These are phyloP conservation scores for Digitonthophagus gazella DNA, from an alignment of 2,888 invertebrate genomes.

Conservation along the genomic window DNA sequence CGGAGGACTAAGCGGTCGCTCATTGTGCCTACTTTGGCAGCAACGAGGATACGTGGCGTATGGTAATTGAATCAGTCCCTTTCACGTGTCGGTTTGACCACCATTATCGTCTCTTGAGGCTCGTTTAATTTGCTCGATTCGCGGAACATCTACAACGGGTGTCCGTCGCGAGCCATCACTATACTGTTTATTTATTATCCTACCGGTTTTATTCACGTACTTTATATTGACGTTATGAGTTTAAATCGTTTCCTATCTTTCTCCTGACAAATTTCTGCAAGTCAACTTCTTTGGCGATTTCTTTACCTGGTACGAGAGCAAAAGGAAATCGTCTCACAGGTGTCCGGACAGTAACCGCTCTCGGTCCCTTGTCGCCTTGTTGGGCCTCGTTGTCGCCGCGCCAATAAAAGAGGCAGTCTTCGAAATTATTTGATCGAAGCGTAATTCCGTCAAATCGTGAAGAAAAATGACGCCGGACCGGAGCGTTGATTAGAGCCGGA, in stretches of 20 bases:
- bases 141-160: slow-evolving; percentile 26
- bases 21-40: slow-evolving; percentile 19
- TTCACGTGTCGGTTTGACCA: slow-evolving; percentile 16
- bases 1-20: slow-evolving; percentile 18
- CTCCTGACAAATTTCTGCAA: not conserved
- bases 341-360: not conserved
- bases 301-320: too few relatives aligned
- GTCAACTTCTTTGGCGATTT: not conserved
- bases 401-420: slow-evolving; percentile 13
- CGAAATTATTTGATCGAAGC: slow-evolving; percentile 25
- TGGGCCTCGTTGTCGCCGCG: not conserved
- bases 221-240: too few relatives aligned
- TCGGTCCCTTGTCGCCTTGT: not conserved
- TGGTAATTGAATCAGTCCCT: slow-evolving; percentile 25
- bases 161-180: not conserved
- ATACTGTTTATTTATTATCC: not conserved
- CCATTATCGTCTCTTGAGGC: slow-evolving; percentile 23
- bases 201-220: too few relatives aligned
- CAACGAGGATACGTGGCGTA: slow-evolving; percentile 17
- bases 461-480: slow-evolving; percentile 16
- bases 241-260: not conserved
- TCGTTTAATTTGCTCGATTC: slow-evolving; percentile 25
- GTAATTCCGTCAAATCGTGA: slow-evolving; percentile 25
- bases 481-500: slow-evolving; percentile 29
- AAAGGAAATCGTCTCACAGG: too few relatives aligned